These are phyloP conservation scores for Temnopleurus reevesii DNA, from an alignment of 53 echinoderm and acorn worm species.

Conservation along the genomic window DNA sequence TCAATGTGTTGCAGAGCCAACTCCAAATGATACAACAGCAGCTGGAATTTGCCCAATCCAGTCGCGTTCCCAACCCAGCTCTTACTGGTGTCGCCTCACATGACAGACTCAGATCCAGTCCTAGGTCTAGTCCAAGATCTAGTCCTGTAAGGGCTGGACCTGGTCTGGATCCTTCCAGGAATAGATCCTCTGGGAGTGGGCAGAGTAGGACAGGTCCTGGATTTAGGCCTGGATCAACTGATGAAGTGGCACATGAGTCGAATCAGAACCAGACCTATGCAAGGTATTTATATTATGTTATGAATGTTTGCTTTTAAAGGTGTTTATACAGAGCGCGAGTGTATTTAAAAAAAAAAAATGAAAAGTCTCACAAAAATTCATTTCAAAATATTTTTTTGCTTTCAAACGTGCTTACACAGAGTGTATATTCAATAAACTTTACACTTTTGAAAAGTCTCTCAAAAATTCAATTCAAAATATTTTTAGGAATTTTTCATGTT, in stretches of 20 bases:
- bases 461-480: too few species aligned
- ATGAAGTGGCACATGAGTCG: not conserved
- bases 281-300: not conserved
- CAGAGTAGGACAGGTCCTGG: not conserved
- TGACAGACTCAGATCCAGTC: not conserved
- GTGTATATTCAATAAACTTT: too few species aligned
- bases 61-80: not conserved
- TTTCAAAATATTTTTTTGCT: too few species aligned
- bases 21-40: conserved; percentile 12
- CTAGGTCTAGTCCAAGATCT: not conserved
- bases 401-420: too few species aligned
- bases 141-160: conserved; percentile 27
- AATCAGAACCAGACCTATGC: conserved; percentile 9
- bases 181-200: not conserved
- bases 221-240: not conserved
- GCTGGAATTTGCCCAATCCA: conserved; percentile 22
- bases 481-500: too few species aligned
- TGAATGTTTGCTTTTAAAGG: too few species aligned
- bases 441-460: too few species aligned
- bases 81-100: not conserved
- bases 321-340: too few species aligned
- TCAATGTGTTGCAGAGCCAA: conserved; percentile 3
- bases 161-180: conserved; percentile 19
- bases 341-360: too few species aligned
- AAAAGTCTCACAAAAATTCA: too few species aligned